Evolutionary conservation across 2,888 invertebrate genomes (phyloP).

Genomic region (Caenorhabditis sinica): DNA sequence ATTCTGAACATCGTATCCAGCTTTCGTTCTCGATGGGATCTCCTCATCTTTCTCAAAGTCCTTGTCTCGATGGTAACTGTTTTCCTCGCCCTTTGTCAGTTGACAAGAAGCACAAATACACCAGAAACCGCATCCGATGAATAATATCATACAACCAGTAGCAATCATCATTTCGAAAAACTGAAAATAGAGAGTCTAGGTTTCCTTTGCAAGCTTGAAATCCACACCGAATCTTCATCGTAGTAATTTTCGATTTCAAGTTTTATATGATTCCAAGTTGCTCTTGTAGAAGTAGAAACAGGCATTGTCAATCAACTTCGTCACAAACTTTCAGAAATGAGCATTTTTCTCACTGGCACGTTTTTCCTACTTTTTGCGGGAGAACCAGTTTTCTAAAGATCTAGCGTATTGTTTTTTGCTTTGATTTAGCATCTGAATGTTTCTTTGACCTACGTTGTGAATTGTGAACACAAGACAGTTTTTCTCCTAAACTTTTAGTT

Average conservation of each 20-base stretch:
- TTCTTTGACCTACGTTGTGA: too few relatives aligned
- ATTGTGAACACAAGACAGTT: too few relatives aligned
- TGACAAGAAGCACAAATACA: slow-evolving; percentile 38
- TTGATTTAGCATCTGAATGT: too few relatives aligned
- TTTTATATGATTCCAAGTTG: slow-evolving; percentile 21
- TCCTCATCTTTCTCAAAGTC: slow-evolving; percentile 36
- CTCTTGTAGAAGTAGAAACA: slow-evolving; percentile 17
- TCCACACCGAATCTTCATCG: slow-evolving; percentile 24
- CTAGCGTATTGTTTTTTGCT: background rate
- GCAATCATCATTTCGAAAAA: background rate
- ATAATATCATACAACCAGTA: background rate
- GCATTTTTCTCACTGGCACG: background rate
- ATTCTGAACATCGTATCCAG: background rate
- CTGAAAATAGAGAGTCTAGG: slow-evolving; percentile 7
- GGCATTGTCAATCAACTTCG: background rate
- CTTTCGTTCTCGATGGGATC: background rate
- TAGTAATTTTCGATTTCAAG: slow-evolving; percentile 9
- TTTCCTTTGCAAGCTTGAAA: background rate
- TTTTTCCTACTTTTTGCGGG: background rate
- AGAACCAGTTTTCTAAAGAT: too few relatives aligned
- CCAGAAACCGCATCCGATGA: slow-evolving; percentile 43
- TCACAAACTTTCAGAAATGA: background rate
- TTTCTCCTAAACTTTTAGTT: background rate
- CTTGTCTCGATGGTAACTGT: background rate
- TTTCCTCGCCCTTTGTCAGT: slow-evolving; percentile 7